Evolutionary conservation across 2,888 invertebrate genomes (phyloP), one percentile per base, ranked within the genome.

Genomic region (Lycia hirtaria): DNA sequence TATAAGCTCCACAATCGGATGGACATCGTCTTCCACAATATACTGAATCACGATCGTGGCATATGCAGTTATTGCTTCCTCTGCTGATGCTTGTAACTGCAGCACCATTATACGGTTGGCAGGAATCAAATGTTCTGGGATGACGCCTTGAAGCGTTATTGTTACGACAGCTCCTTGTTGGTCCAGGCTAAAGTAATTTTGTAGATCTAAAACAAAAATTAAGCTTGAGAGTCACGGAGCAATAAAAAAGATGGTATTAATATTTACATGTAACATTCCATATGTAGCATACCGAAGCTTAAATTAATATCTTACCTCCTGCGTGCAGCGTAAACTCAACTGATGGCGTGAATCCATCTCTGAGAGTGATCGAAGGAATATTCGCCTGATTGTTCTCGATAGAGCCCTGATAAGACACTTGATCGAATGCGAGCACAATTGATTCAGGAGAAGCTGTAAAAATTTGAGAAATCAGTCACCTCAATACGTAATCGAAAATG

Each of bases 21-120:
- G 19, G 26, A 40, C 6, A 43, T 14, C 19, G 1, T 67, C 64
- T 0, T 64, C 12, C 7, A 22, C 56, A 0, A 60, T 24, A 12
- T 67, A 32, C 41, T 69, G 61, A 9, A 76, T 33, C 15, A 76
- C 67, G 15, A 76, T 48, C 12, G 71, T 67, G n/a, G 78, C 69
- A 43, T 53, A 60, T 4, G 74, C 72, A 5, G 72, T 32, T 10
- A 67, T 4, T 10, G 71, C 49, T 30, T 60, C 41, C 0, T 67
- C 61, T 4, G 66, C 64, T 3, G 69, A 43, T 3, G 78, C 78
- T 63, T 65, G 62, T 32, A 78, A 38, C 15, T 71, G 67, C 0
- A 76, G 49, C 7, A 73, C 5, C 24, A 75, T 60, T 7, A 75
- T 52, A n/a, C 63, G 19, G 52, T 71, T 75, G 1, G 60, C 17